Evolutionary conservation across 1,140 invertebrate species (phyloP), one percentile per base, ranked within the genome.

Genomic region (Orius insidiosus): DNA sequence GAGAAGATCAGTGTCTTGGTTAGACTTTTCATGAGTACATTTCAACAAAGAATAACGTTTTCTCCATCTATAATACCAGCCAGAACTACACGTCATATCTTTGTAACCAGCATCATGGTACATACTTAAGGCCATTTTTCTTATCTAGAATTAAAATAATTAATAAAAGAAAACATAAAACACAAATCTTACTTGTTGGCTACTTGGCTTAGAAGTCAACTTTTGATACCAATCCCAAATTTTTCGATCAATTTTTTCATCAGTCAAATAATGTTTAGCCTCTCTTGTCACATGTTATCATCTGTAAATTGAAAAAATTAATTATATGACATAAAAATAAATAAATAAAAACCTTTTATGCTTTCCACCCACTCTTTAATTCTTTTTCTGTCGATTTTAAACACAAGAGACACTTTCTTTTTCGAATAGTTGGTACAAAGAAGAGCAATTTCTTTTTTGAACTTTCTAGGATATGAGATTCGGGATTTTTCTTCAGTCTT

Each of bases 401-500:
- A 58, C 8, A 58, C 32, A 9, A 52, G 36, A 8, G 55, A 50
- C 0, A 55, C 49, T 10, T 39, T 45, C 24, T 54, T 49, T 32
- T 60, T 56, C n/a, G 53, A 54, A 32, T 47, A 47, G 5, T 51
- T 19, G 15, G 52, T 49, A 10, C 56, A 53, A 45, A 52, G 55
- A 31, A 47, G 38, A 6, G 48, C 53, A 3, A 59, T 47, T 51
- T 60, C 58, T 40, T 48, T n/a, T 42, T 58, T 59, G 35, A 60
- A 57, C 5, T 33, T 39, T 7, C 24, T 8, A 10, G 58, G 52
- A 51, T 60, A 59, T 49, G 53, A 49, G 14, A 59, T 55, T 38
- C 51, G 13, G 16, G 42, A 47, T 45, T 48, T 48, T 15, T 35
- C 24, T 24, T 24, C 14, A 41, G 24, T 24, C 24, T 24, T 24